phyloP scores from a whole-genome alignment of 1,140 invertebrate species.

The Paraescarpia echinospica region DNA sequence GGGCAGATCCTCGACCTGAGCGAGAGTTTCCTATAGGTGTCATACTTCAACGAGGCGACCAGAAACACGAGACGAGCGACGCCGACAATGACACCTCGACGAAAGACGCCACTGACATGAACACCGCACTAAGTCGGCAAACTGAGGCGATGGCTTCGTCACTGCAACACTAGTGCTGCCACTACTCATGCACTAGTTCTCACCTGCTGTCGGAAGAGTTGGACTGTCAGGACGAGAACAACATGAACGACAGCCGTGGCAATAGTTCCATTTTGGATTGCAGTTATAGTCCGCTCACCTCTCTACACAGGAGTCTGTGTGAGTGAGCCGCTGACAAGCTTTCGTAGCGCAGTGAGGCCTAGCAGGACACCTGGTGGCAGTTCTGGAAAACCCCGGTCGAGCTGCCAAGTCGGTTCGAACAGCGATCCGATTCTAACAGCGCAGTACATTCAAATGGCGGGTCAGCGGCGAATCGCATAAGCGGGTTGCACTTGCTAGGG shows the following conservation, averaged over 20 bases:
- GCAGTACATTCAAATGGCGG: background rate
- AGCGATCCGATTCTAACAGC: background rate
- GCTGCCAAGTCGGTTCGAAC: too few relatives aligned
- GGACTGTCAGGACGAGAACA: background rate
- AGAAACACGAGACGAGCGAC: background rate
- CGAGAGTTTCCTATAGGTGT: conserved; percentile 45
- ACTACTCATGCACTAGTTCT: background rate
- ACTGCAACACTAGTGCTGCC: background rate
- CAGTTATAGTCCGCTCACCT: background rate
- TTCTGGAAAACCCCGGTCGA: background rate
- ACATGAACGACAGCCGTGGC: background rate
- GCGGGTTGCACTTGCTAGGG: background rate
- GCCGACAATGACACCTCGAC: background rate
- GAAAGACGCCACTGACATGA: background rate
- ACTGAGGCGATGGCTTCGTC: background rate
- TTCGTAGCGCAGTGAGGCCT: background rate
- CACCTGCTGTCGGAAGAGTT: background rate
- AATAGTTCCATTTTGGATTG: background rate
- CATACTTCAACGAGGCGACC: conserved; percentile 42
- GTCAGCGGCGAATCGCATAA: background rate
- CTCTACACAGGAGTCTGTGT: background rate
- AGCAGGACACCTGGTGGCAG: background rate
- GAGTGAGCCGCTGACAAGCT: background rate
- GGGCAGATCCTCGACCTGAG: conserved; percentile 59
- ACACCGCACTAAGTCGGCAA: background rate